phyloP scores from a whole-genome alignment of 2,113 vertebrate genomes.

The Rhodinocichla rosea region DNA sequence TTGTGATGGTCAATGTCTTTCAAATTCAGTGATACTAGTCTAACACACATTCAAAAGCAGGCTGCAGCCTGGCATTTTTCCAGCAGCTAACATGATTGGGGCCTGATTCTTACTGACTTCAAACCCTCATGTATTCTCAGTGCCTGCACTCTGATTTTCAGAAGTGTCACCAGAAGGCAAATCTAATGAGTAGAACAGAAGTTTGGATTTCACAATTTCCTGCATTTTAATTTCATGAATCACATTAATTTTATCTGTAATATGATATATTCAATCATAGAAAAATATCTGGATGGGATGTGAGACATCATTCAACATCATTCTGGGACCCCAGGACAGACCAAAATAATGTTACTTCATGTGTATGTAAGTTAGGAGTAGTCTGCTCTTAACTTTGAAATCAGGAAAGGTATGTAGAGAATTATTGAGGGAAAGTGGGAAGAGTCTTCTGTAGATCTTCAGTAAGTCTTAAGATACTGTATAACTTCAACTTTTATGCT shows the following conservation, averaged over 20 bases:
- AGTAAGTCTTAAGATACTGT: not conserved
- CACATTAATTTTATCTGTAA: not conserved
- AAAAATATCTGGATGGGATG: not conserved
- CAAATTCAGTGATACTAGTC: not conserved
- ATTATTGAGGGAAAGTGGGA: not conserved
- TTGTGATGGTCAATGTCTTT: not conserved
- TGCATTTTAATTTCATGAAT: not conserved
- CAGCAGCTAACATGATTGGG: not conserved
- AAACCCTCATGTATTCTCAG: not conserved
- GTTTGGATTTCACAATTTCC: not conserved
- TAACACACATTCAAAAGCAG: not conserved
- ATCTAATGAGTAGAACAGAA: not conserved
- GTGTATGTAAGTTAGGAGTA: not conserved
- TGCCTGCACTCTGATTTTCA: not conserved
- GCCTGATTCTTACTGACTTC: not conserved
- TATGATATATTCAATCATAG: not conserved
- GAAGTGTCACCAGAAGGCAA: not conserved
- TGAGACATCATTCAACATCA: accelerated
- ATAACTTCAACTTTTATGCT: not conserved
- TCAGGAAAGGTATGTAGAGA: not conserved
- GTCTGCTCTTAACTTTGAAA: not conserved
- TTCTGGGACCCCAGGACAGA: not conserved
- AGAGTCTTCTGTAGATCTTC: not conserved
- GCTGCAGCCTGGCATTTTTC: not conserved
- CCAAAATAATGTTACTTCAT: not conserved